Percentiles rank a stretch among this genome's conserved stretches.
Conservation (phyloP, 2,797 vertebrate species). For the Enteromius afrohamiltoni region DNA sequence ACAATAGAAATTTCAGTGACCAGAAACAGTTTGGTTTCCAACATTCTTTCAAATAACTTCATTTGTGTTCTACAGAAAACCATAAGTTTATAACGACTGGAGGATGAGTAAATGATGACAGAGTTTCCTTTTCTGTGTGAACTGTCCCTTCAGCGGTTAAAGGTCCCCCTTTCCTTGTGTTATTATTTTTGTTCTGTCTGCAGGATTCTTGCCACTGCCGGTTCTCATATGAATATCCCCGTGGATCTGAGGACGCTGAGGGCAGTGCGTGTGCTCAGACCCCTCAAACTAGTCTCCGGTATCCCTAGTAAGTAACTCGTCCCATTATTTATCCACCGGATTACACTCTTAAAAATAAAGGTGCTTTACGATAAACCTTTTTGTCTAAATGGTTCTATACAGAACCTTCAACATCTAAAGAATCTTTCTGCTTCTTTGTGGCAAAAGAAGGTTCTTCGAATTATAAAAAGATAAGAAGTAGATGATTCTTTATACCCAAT, state of each 20-base stretch:
- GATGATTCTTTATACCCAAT: no score
- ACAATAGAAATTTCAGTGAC: neutral
- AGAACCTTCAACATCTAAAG: no score
- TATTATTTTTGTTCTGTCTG: conserved; percentile 42
- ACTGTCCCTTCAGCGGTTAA: neutral
- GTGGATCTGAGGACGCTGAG: conserved; percentile 95
- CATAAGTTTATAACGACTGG: neutral
- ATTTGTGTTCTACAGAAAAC: neutral
- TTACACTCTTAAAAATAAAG: no score
- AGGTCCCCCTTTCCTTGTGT: neutral
- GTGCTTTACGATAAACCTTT: no score
- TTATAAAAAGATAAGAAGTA: no score
- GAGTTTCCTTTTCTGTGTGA: neutral
- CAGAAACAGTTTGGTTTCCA: neutral
- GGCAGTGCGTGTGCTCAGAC: conserved; percentile 93
- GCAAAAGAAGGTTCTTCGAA: no score
- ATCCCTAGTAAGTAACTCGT: conserved; percentile 91
- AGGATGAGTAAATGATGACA: neutral
- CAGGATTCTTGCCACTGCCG: conserved; percentile 95
- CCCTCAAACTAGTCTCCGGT: conserved; percentile 97
- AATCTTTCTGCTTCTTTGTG: no score
- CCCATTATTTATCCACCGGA: neutral
- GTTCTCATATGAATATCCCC: conserved; percentile 97
- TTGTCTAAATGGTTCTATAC: no score
- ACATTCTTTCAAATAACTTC: neutral